phyloP scores from a whole-genome alignment of 2,888 invertebrate genomes.

The Mantis religiosa region DNA sequence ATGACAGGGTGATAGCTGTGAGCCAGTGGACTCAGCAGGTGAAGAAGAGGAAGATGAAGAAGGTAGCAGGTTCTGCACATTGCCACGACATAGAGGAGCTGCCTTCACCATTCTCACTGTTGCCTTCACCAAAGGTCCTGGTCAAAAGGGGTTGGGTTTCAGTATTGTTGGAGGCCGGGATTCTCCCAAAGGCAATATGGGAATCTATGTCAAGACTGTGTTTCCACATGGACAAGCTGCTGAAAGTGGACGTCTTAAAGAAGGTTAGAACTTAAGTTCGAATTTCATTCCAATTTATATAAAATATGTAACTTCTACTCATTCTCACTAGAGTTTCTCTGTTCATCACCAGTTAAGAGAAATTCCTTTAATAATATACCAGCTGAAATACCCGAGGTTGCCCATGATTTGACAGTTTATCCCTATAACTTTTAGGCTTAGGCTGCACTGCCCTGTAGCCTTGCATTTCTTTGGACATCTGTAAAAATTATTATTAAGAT shows the following conservation, averaged over 20 bases:
- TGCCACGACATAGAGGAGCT: conserved; percentile 52
- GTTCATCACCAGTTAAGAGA: too few species aligned
- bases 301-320: too few species aligned
- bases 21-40: conserved; percentile 1
- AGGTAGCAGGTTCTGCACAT: conserved; percentile 53
- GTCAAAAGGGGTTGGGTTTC: conserved; percentile 81
- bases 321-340: too few species aligned
- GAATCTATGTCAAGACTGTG: conserved; percentile 83
- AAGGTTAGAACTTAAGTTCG: conserved; percentile 56
- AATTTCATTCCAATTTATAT: background rate
- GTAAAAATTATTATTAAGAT: too few species aligned
- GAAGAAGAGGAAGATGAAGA: conserved; percentile 48
- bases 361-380: too few species aligned
- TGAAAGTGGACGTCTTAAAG: conserved; percentile 70
- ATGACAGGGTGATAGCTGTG: background rate
- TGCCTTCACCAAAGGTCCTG: conserved; percentile 73
- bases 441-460: too few species aligned
- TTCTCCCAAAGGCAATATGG: conserved; percentile 80
- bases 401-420: too few species aligned
- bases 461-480: too few species aligned
- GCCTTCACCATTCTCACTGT: conserved; percentile 55
- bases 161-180: conserved; percentile 86
- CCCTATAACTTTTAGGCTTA: too few species aligned
- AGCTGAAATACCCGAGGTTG: too few species aligned
- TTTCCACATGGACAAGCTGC: conserved; percentile 82